phyloP scores from a whole-genome alignment of 2,888 invertebrate species.

The Nomada ferruginata region DNA sequence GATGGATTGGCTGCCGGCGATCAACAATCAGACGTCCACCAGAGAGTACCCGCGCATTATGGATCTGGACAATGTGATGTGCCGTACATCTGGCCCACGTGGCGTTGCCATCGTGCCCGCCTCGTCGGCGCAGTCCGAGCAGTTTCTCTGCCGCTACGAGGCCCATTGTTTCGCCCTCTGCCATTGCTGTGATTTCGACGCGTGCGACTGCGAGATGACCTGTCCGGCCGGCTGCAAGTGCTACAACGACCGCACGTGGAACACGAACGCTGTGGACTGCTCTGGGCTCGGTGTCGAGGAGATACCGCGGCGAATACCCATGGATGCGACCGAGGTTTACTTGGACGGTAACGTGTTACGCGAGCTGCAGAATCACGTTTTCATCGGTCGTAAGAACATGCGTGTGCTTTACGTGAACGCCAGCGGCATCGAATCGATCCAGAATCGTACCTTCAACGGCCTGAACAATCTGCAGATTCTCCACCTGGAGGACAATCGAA shows the following conservation, averaged over 20 bases:
- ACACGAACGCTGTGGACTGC: conserved; percentile 96
- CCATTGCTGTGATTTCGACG: conserved; percentile 98
- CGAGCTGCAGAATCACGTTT: conserved; percentile 93
- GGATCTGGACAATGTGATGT: conserved; percentile 95
- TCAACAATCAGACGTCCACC: conserved; percentile 93
- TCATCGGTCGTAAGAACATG: conserved; percentile 96
- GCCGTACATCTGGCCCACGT: conserved; percentile 93
- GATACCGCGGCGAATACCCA: conserved; percentile 94
- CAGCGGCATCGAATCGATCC: conserved; percentile 93
- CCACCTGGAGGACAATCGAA: conserved; percentile 94
- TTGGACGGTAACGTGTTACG: conserved; percentile 95
- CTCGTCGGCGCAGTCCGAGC: conserved; percentile 90
- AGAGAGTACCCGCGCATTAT: conserved; percentile 94
- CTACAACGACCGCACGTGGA: conserved; percentile 97
- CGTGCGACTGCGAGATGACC: conserved; percentile 98
- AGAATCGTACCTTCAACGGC: conserved; percentile 96
- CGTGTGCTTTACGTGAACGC: conserved; percentile 93
- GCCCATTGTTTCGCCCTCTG: conserved; percentile 97
- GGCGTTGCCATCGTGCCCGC: conserved; percentile 92
- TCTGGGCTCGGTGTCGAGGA: conserved; percentile 91
- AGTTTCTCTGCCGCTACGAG: conserved; percentile 96
- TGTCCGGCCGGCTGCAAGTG: conserved; percentile 97
- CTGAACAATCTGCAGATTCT: conserved; percentile 91
- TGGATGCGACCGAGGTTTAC: conserved; percentile 97
- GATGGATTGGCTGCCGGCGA: conserved; percentile 97